Evolutionary conservation across 2,113 vertebrate species (phyloP).

Genomic region (Pterocles gutturalis): DNA sequence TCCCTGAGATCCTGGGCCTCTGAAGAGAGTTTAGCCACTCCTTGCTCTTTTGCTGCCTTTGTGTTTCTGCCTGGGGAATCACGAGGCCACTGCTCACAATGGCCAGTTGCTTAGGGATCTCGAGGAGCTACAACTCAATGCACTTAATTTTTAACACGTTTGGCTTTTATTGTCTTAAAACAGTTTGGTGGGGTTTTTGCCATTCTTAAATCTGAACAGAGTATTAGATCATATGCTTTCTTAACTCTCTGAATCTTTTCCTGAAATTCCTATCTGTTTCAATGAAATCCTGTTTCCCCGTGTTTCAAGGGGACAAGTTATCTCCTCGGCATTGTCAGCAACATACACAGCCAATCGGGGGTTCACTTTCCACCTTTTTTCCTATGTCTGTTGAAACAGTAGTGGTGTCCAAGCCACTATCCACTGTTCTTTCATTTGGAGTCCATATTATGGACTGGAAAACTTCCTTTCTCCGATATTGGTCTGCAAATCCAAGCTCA

Average conservation of each 20-base stretch:
- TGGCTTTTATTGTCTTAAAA: background rate
- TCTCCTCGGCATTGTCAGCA: background rate
- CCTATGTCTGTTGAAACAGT: background rate
- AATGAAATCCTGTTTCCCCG: background rate
- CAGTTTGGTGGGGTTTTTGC: accelerated
- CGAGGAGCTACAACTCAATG: background rate
- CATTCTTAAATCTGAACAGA: background rate
- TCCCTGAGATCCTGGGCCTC: background rate
- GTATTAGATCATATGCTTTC: background rate
- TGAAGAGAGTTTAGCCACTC: background rate
- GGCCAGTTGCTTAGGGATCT: background rate
- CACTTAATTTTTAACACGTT: background rate
- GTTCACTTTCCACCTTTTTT: background rate
- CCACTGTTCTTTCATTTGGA: background rate
- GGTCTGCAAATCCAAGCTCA: background rate
- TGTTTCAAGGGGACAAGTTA: background rate
- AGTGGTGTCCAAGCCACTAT: background rate
- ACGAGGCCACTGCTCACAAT: accelerated
- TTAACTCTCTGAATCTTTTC: background rate
- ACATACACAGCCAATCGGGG: background rate
- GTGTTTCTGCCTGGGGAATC: background rate
- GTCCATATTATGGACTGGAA: background rate
- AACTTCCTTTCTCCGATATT: background rate
- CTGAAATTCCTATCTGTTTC: background rate
- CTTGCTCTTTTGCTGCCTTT: background rate